Percentiles rank a stretch among this genome's conserved stretches.
phyloP scores from a whole-genome alignment of 2,797 vertebrate species.

The Tapirus indicus region DNA sequence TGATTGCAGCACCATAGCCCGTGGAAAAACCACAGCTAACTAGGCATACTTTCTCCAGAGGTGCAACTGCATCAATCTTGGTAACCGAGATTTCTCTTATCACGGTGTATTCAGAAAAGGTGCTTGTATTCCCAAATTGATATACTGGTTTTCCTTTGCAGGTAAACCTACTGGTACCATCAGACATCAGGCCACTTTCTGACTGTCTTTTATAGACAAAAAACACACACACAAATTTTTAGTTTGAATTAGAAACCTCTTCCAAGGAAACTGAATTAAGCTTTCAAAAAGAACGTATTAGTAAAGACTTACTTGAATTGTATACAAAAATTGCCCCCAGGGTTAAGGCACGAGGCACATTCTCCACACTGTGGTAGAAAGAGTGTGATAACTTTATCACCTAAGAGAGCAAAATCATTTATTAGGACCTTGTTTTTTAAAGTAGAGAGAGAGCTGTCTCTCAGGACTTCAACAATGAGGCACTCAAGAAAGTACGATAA shows the following conservation, averaged over 20 bases:
- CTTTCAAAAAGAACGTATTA: conserved; percentile 34
- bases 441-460: not conserved
- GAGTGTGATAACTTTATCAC: conserved; percentile 74
- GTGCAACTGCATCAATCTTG: conserved; percentile 89
- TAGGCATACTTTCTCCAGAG: conserved; percentile 92
- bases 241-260: conserved; percentile 6
- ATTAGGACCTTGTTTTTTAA: not conserved
- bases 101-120: conserved; percentile 93
- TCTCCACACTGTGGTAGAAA: conserved; percentile 74
- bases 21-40: conserved; percentile 94
- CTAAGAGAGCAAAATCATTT: conserved; percentile 47
- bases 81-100: conserved; percentile 92
- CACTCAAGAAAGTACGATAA: not conserved
- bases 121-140: conserved; percentile 93
- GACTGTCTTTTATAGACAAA: conserved; percentile 5
- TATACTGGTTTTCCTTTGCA: conserved; percentile 92
- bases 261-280: not conserved
- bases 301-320: conserved; percentile 62
- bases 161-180: conserved; percentile 91
- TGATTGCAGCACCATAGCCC: conserved; percentile 92
- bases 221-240: not conserved
- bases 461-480: not conserved
- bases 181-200: conserved; percentile 86
- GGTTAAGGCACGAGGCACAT: conserved; percentile 75
- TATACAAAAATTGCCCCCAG: conserved; percentile 72